Evolutionary conservation across 2,888 invertebrate species (phyloP).

Genomic region (Neoaliturus tenellus): DNA sequence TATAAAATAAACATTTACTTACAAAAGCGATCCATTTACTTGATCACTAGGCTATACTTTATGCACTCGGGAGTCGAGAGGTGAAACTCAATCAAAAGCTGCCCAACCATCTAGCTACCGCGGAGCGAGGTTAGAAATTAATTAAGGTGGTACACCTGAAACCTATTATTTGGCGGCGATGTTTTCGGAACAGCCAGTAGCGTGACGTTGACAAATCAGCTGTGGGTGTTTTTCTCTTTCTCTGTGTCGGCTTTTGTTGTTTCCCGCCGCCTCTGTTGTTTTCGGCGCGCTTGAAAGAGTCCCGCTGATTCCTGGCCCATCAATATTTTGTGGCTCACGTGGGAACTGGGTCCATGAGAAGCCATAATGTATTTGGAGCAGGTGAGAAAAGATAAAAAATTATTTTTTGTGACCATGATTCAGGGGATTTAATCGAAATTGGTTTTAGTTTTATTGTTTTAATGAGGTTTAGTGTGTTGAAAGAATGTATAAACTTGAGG

Average conservation of each 20-base stretch:
- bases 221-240: conserved; percentile 31
- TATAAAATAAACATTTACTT: too few species aligned
- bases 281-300: background rate
- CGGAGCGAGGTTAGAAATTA: conserved; percentile 5
- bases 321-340: background rate
- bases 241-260: conserved; percentile 24
- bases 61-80: too few species aligned
- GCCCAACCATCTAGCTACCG: background rate
- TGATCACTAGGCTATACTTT: too few species aligned
- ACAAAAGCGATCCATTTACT: too few species aligned
- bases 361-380: background rate
- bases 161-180: conserved; percentile 26
- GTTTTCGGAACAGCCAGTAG: conserved; percentile 38
- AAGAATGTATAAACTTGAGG: too few species aligned
- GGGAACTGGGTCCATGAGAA: background rate
- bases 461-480: too few species aligned
- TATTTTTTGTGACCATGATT: too few species aligned
- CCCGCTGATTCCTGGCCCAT: conserved; percentile 13
- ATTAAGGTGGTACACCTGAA: conserved; percentile 24
- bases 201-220: conserved; percentile 53
- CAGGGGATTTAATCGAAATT: too few species aligned
- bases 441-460: too few species aligned
- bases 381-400: too few species aligned
- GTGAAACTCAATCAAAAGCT: background rate
- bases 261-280: conserved; percentile 7